These are phyloP conservation scores for Phyllostomus discolor DNA, from an alignment of 2,113 vertebrate genomes.

Conservation along the genomic window DNA sequence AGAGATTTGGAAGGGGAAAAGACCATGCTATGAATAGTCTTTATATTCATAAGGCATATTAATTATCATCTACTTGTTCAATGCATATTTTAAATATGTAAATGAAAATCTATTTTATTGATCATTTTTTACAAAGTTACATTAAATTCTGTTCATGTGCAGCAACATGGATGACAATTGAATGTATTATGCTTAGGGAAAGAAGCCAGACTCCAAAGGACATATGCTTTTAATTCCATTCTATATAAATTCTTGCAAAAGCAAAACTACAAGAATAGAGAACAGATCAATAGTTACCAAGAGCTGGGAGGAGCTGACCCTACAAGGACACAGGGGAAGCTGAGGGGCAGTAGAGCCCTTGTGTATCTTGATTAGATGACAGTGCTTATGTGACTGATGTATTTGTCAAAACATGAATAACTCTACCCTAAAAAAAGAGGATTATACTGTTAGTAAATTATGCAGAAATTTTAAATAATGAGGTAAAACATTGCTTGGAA, in stretches of 20 bases:
- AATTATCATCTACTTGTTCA: background rate
- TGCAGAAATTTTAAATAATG: background rate
- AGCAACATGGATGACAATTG: background rate
- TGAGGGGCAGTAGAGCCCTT: background rate
- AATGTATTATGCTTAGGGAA: background rate
- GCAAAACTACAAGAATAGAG: background rate
- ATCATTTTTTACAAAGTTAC: background rate
- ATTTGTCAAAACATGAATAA: background rate
- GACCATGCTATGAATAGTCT: background rate
- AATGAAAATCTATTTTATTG: background rate
- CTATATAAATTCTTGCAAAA: background rate
- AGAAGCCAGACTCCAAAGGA: background rate
- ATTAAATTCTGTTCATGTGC: background rate
- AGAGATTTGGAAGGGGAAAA: background rate
- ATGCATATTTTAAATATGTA: background rate
- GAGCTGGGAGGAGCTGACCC: background rate
- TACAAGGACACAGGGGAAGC: rapidly evolving
- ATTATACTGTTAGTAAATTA: background rate
- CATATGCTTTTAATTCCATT: background rate
- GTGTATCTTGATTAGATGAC: background rate
- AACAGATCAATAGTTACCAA: background rate
- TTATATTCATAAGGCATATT: background rate
- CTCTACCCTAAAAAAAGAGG: background rate
- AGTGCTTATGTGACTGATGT: background rate
- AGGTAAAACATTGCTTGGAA: background rate